Conservation (phyloP, 1,140 invertebrate species). For the Danaus melanippus region DNA sequence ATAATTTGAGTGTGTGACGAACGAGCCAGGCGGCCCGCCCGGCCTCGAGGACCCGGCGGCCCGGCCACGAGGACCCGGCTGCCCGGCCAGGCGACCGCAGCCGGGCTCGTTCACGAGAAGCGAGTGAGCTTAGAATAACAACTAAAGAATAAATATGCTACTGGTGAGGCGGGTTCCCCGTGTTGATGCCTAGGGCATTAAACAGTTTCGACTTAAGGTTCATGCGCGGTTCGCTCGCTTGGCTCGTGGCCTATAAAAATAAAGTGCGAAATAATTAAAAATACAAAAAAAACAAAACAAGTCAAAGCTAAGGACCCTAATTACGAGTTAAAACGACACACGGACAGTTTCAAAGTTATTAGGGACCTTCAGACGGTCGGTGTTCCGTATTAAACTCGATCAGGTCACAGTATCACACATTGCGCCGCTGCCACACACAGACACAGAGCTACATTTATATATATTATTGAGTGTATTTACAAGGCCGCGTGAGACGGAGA, state of each 20-base stretch:
- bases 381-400: no score
- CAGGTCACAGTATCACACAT: neutral
- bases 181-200: slow-evolving; percentile 71
- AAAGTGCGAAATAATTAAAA: slow-evolving; percentile 7
- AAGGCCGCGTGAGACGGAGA: no score
- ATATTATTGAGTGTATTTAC: no score
- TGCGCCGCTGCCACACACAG: slow-evolving; percentile 19
- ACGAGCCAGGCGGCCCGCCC: slow-evolving; percentile 28
- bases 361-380: neutral
- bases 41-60: no score
- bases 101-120: slow-evolving; percentile 41
- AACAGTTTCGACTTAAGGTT: slow-evolving; percentile 72
- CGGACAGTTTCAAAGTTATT: slow-evolving; percentile 2
- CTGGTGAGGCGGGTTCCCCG: slow-evolving; percentile 59
- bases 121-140: slow-evolving; percentile 43
- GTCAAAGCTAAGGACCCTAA: slow-evolving; percentile 32
- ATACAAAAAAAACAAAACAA: slow-evolving; percentile 50
- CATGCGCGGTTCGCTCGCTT: slow-evolving; percentile 66
- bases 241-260: slow-evolving; percentile 57
- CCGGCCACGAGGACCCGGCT: no score
- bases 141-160: slow-evolving; percentile 26
- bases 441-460: slow-evolving; percentile 4
- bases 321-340: slow-evolving; percentile 23
- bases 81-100: neutral
- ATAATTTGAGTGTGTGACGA: slow-evolving; percentile 43